phyloP scores from a whole-genome alignment of 2,113 vertebrate genomes.

The Cyanoramphus novaezelandiae region DNA sequence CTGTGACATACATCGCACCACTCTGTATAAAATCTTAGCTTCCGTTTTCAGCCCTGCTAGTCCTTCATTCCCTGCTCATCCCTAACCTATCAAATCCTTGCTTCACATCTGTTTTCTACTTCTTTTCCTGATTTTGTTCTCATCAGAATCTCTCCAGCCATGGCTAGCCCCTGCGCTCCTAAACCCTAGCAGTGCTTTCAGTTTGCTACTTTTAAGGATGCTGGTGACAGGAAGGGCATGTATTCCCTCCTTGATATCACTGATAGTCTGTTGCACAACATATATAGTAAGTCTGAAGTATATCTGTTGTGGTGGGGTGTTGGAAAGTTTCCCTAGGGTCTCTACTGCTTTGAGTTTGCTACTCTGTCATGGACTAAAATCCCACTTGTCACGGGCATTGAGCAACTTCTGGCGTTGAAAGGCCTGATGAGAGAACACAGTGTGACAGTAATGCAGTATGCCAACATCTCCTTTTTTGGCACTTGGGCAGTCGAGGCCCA shows the following conservation, averaged over 20 bases:
- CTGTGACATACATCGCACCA: neutral
- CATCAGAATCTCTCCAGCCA: accelerated
- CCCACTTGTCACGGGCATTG: accelerated
- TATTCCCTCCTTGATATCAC: neutral
- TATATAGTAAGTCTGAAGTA: neutral
- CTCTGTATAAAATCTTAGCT: neutral
- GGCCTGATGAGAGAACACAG: neutral
- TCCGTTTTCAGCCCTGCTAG: neutral
- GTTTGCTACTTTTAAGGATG: neutral
- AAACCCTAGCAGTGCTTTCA: neutral
- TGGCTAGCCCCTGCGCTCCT: accelerated
- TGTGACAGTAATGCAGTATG: too few relatives aligned
- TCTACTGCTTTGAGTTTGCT: neutral
- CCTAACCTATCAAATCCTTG: neutral
- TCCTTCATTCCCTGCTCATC: neutral
- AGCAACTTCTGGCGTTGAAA: neutral
- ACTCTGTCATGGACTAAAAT: neutral
- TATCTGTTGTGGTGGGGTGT: accelerated
- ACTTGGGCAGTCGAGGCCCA: accelerated
- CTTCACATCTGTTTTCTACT: neutral
- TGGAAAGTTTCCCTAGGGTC: neutral
- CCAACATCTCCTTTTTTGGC: neutral
- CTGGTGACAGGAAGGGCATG: neutral
- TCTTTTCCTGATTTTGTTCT: neutral
- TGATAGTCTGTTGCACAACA: neutral